phyloP scores from a whole-genome alignment of 2,797 vertebrate species.

The Pseudochirops cupreus region DNA sequence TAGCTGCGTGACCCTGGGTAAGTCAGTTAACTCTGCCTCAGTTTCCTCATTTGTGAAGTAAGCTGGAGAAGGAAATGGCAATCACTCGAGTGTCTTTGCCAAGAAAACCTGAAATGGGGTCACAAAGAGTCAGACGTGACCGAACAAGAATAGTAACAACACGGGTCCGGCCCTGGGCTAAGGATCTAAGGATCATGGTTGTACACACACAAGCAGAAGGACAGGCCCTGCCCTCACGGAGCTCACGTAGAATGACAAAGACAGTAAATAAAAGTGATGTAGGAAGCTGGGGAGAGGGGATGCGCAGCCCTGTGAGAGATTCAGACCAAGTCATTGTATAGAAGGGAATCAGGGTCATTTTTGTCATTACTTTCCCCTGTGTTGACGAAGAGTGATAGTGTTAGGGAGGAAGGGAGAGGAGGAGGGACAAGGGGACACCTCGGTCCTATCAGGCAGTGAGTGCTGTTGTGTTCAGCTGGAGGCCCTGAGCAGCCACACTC shows the following conservation, averaged over 20 bases:
- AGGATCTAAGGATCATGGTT: neutral
- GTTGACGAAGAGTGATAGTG: neutral
- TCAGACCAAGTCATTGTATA: neutral
- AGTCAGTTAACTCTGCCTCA: neutral
- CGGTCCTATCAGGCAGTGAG: neutral
- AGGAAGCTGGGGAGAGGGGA: neutral
- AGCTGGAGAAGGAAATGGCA: neutral
- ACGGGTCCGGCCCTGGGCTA: neutral
- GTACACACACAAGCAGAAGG: neutral
- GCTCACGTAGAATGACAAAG: neutral
- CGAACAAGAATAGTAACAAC: neutral
- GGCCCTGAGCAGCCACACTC: slow-evolving; percentile 32
- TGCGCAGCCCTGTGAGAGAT: neutral
- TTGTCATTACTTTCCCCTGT: neutral
- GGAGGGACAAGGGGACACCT: neutral
- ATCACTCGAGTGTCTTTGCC: neutral
- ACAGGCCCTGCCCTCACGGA: neutral
- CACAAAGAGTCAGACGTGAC: neutral
- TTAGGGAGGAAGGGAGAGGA: neutral
- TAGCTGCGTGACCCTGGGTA: neutral
- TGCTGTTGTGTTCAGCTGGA: slow-evolving; percentile 23
- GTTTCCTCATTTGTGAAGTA: neutral
- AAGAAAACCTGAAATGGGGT: neutral
- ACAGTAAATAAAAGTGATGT: neutral
- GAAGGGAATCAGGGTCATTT: neutral